Evolutionary conservation across 2,113 vertebrate genomes (phyloP).

Genomic region (Hippoglossus stenolepis): DNA sequence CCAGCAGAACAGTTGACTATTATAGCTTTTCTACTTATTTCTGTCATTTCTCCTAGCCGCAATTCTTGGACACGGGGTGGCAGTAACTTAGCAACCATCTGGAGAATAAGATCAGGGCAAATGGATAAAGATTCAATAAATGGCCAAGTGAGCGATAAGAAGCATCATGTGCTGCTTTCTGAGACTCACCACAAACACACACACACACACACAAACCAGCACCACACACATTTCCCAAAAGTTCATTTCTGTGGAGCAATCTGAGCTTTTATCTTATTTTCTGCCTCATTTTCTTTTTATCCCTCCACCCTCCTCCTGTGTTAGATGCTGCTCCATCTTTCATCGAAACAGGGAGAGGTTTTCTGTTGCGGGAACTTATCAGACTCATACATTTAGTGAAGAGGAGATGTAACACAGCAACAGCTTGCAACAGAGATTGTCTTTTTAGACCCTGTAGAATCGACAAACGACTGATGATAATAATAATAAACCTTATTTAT

Average conservation of each 20-base stretch:
- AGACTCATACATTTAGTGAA: constrained; percentile 10
- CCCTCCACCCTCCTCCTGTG: constrained; percentile 8
- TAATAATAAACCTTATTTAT: too few relatives aligned
- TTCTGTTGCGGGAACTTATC: neutral
- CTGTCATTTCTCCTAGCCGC: constrained; percentile 61
- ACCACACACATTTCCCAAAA: neutral
- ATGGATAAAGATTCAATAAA: constrained; percentile 72
- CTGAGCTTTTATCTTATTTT: constrained; percentile 43
- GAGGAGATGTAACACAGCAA: neutral
- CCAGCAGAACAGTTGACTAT: constrained; percentile 56
- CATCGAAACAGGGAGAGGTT: neutral
- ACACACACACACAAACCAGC: neutral
- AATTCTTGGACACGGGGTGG: constrained; percentile 66
- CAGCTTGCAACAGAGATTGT: constrained; percentile 10
- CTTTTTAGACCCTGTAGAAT: neutral
- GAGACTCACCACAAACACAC: constrained; percentile 4
- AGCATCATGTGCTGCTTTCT: constrained; percentile 54
- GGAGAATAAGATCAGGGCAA: constrained; percentile 53
- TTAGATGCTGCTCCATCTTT: constrained; percentile 17
- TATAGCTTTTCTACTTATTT: constrained; percentile 67
- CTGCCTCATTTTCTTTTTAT: constrained; percentile 24
- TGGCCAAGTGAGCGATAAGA: constrained; percentile 71
- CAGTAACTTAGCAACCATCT: constrained; percentile 83
- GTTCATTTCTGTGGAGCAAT: constrained; percentile 33
- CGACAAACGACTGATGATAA: too few relatives aligned